phyloP scores from a whole-genome alignment of 1,140 invertebrate species.

The Zaprionus camerounensis region DNA sequence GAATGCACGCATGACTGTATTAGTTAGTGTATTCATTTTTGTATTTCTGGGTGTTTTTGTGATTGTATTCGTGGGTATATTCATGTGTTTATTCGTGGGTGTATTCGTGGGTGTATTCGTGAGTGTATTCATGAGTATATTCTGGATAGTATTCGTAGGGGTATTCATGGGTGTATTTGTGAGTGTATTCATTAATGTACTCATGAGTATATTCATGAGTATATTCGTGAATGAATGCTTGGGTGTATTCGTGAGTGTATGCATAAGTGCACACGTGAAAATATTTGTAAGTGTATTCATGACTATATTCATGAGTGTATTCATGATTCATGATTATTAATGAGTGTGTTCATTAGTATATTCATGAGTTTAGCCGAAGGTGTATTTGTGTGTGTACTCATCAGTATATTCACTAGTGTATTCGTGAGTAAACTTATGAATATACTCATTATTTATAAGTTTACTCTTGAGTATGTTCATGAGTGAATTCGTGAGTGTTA shows the following conservation, averaged over 20 bases:
- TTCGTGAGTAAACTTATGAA: no score
- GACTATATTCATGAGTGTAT: no score
- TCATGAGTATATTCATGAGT: not conserved
- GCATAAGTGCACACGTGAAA: not conserved
- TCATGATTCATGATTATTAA: no score
- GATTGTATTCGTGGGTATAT: not conserved
- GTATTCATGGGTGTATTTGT: not conserved
- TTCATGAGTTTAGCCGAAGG: not conserved
- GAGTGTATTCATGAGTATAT: not conserved
- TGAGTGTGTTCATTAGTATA: not conserved
- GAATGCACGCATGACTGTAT: not conserved
- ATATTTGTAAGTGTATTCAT: not conserved
- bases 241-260: not conserved
- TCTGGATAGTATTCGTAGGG: not conserved
- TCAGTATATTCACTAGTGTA: not conserved
- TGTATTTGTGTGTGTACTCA: not conserved
- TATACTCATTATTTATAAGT: no score
- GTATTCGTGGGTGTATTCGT: not conserved
- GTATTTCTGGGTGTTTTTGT: not conserved
- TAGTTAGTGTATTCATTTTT: not conserved
- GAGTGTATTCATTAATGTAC: not conserved
- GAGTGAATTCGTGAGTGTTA: no score
- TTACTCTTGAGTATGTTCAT: no score
- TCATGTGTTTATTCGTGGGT: not conserved
- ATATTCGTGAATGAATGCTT: not conserved